phyloP scores from a whole-genome alignment of 1,140 invertebrate genomes.

The Melipona quadrifasciata region DNA sequence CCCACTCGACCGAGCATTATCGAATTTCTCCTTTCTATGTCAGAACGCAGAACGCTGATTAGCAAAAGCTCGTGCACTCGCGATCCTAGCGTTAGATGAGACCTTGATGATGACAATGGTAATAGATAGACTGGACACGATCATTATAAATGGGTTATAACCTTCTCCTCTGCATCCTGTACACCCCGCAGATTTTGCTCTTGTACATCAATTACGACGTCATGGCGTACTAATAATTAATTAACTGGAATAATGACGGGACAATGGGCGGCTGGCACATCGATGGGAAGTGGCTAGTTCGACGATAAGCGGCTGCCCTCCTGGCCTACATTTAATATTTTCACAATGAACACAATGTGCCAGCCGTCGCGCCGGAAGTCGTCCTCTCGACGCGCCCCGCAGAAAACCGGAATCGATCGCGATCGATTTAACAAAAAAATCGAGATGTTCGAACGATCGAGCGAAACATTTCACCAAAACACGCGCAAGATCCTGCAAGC shows the following conservation, averaged over 20 bases:
- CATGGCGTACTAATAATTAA: slow-evolving; percentile 79
- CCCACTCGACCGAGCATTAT: neutral
- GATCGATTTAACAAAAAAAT: neutral
- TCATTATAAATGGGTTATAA: slow-evolving; percentile 76
- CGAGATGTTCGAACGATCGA: neutral
- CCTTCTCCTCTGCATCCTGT: slow-evolving; percentile 77
- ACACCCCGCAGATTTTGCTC: slow-evolving; percentile 75
- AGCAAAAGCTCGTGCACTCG: neutral
- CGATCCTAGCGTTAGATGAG: slow-evolving; percentile 49
- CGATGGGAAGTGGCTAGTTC: slow-evolving; percentile 78
- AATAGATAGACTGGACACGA: slow-evolving; percentile 73
- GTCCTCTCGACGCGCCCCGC: neutral
- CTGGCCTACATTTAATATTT: slow-evolving; percentile 78
- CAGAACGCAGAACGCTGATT: neutral
- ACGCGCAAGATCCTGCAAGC: neutral
- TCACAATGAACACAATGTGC: slow-evolving; percentile 52
- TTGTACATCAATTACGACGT: slow-evolving; percentile 78
- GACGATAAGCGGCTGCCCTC: slow-evolving; percentile 72
- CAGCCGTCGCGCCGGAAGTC: slow-evolving; percentile 11
- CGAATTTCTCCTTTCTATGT: neutral
- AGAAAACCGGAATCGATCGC: slow-evolving; percentile 8
- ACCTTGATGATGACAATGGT: slow-evolving; percentile 76
- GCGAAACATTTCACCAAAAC: neutral
- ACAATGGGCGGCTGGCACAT: slow-evolving; percentile 74
- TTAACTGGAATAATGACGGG: slow-evolving; percentile 78